Conservation (phyloP, 2,797 vertebrate genomes). For the Myripristis jacobus region DNA sequence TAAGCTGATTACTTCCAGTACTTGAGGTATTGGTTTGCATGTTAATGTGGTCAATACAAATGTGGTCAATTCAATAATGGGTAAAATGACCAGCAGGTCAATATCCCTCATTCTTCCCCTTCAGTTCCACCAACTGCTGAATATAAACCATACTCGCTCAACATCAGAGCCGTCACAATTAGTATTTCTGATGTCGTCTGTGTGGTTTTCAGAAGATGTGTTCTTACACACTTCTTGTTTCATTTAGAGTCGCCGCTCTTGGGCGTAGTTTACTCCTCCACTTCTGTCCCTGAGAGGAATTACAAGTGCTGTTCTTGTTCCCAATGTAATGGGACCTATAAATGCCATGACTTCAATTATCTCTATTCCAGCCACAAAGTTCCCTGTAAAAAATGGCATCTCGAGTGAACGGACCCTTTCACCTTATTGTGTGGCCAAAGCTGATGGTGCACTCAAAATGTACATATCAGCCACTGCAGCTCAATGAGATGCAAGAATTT, state of each 20-base stretch:
- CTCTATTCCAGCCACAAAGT: not conserved
- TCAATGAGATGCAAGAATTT: not conserved
- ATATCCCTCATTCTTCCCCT: too few relatives aligned
- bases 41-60: too few relatives aligned
- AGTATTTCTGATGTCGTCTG: too few relatives aligned
- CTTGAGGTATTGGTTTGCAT: too few relatives aligned
- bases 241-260: not conserved
- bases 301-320: not conserved
- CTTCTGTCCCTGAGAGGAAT: not conserved
- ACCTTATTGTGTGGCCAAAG: not conserved
- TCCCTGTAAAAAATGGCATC: not conserved
- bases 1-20: too few relatives aligned
- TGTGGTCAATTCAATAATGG: too few relatives aligned
- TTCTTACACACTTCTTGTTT: not conserved
- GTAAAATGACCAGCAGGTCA: too few relatives aligned
- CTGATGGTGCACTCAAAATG: not conserved
- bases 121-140: too few relatives aligned
- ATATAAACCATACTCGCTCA: too few relatives aligned
- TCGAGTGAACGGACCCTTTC: not conserved
- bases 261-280: not conserved
- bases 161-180: too few relatives aligned
- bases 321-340: not conserved
- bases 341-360: constrained; percentile 9
- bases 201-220: too few relatives aligned
- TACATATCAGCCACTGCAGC: not conserved